phyloP scores from a whole-genome alignment of 1,140 invertebrate genomes.

The Trissolcus basalis region DNA sequence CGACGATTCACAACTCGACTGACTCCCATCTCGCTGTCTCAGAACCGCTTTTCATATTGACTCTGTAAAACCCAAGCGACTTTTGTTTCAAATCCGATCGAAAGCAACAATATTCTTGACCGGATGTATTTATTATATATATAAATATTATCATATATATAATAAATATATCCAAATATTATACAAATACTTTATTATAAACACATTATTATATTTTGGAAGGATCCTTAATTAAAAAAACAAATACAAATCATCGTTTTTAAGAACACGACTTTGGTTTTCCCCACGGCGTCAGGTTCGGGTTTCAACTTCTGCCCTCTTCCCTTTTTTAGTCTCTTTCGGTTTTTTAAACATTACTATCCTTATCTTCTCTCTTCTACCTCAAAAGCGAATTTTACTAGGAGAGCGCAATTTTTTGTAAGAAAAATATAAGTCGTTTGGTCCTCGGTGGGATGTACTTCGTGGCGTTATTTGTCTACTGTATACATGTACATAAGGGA shows the following conservation, averaged over 20 bases:
- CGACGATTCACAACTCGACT: constrained; percentile 20
- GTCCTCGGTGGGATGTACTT: constrained; percentile 1
- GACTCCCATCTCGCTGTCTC: not conserved
- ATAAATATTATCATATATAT: constrained; percentile 13
- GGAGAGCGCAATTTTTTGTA: not conserved
- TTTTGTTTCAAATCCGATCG: constrained; percentile 4
- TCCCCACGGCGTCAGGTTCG: constrained; percentile 9
- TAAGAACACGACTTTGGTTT: constrained; percentile 15
- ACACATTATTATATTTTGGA: constrained; percentile 19
- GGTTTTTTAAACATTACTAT: constrained; percentile 13
- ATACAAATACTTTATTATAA: constrained; percentile 20
- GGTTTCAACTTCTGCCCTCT: constrained; percentile 5
- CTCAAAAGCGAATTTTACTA: constrained; percentile 7
- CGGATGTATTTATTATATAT: constrained; percentile 20
- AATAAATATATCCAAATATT: constrained; percentile 7
- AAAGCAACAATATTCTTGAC: constrained; percentile 6
- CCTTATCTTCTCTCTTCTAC: constrained; percentile 25
- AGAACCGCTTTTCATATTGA: not conserved
- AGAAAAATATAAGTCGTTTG: constrained; percentile 7
- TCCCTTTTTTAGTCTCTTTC: constrained; percentile 5
- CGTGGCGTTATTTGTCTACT: constrained; percentile 50
- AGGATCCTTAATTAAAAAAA: not conserved
- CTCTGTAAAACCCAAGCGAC: constrained; percentile 1
- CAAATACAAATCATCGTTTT: constrained; percentile 1
- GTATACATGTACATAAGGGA: constrained; percentile 57